These are phyloP conservation scores for Hormiphora californensis DNA, from an alignment of 37 sponge, comb jelly and placozoan genomes.

Conservation along the genomic window DNA sequence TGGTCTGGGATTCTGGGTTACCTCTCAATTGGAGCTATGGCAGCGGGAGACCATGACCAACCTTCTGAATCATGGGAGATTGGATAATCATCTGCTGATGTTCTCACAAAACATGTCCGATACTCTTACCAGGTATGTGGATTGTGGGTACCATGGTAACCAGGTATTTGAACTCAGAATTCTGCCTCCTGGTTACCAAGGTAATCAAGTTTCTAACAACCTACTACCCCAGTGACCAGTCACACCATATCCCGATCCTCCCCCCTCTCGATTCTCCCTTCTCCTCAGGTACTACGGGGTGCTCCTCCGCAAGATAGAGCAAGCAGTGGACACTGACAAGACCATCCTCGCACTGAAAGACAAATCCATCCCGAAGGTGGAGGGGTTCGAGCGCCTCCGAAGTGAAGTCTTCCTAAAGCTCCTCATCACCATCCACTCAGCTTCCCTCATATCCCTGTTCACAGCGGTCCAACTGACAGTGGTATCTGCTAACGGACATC, in stretches of 20 bases:
- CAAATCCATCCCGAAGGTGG: background rate
- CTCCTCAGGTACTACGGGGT: background rate
- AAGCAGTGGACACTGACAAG: background rate
- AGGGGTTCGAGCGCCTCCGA: background rate
- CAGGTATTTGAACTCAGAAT: too few species aligned
- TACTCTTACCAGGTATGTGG: slow-evolving; percentile 22
- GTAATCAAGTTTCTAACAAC: background rate
- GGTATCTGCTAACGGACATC: background rate
- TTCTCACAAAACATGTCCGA: background rate
- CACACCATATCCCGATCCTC: background rate
- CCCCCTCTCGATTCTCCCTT: too few species aligned
- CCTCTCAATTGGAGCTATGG: background rate
- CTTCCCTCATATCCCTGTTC: background rate
- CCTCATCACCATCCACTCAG: background rate
- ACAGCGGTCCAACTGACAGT: background rate
- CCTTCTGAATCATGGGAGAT: background rate
- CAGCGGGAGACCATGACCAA: slow-evolving; percentile 7
- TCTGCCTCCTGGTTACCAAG: too few species aligned
- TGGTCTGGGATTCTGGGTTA: background rate
- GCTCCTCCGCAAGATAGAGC: background rate
- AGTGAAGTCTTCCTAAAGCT: background rate
- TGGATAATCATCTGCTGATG: background rate
- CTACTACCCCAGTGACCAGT: background rate
- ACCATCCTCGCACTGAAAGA: background rate
- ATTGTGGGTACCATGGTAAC: too few species aligned